A percentile compares a stretch with the other conserved stretches of the same genome.
Conservation (phyloP, 1,140 invertebrate species). For the Trialeurodes vaporariorum region DNA sequence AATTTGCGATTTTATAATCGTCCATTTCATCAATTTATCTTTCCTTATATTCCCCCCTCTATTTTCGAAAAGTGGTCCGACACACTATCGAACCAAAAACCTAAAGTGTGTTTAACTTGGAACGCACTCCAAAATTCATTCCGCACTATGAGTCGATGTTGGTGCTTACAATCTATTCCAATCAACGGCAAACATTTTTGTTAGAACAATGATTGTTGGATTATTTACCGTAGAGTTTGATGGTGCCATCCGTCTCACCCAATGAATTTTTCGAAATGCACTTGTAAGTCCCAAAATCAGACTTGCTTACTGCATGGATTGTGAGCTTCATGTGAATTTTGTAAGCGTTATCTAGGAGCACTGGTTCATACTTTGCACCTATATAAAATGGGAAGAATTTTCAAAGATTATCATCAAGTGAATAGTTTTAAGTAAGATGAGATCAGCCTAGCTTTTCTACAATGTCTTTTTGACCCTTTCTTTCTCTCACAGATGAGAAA, state of each 20-base stretch:
- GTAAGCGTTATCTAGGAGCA: conserved; percentile 13
- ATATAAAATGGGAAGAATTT: conserved; percentile 12
- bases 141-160: too few species aligned
- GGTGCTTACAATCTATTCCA: too few species aligned
- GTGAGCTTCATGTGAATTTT: conserved; percentile 70
- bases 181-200: background rate
- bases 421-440: background rate
- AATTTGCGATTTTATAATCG: too few species aligned
- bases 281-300: conserved; percentile 72
- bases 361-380: conserved; percentile 18
- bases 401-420: background rate
- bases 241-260: conserved; percentile 85
- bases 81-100: too few species aligned
- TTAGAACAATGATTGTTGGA: background rate
- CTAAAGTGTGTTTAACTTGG: too few species aligned
- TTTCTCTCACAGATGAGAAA: too few species aligned
- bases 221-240: conserved; percentile 77
- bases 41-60: too few species aligned
- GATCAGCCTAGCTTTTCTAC: too few species aligned
- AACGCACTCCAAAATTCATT: too few species aligned
- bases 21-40: too few species aligned
- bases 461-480: too few species aligned
- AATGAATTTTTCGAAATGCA: conserved; percentile 87
- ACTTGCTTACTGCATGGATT: conserved; percentile 59
- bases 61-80: too few species aligned